These are phyloP conservation scores for Pocillopora meandrina DNA, from an alignment of 92 coral and sea anemone genomes.

Conservation along the genomic window DNA sequence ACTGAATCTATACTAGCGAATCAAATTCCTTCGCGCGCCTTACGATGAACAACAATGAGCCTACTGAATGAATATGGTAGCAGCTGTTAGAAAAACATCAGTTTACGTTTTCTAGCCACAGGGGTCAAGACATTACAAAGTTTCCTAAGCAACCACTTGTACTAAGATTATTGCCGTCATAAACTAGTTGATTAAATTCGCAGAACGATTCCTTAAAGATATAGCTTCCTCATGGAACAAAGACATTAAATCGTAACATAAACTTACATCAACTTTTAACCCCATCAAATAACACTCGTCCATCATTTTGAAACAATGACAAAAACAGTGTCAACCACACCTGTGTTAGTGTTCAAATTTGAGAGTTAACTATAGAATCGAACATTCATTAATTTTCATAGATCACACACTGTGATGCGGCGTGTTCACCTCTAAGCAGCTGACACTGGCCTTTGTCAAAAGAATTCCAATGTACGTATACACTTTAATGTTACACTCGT, in stretches of 20 bases:
- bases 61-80: not conserved
- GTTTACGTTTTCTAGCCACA: slow-evolving; percentile 7
- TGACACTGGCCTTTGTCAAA: slow-evolving; percentile 25
- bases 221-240: not conserved
- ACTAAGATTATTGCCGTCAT: not conserved
- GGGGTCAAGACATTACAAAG: slow-evolving; percentile 29
- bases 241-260: not conserved
- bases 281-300: not conserved
- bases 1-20: not conserved
- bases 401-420: slow-evolving; percentile 35
- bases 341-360: not conserved
- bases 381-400: slow-evolving; percentile 11
- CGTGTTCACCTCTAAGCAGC: slow-evolving; percentile 37
- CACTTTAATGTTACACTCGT: not conserved
- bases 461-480: slow-evolving; percentile 33
- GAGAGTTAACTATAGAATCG: not conserved
- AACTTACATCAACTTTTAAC: not conserved
- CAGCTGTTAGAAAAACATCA: not conserved
- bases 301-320: not conserved
- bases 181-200: not conserved
- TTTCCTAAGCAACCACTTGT: slow-evolving; percentile 32
- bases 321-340: not conserved
- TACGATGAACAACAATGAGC: not conserved
- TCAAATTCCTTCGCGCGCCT: slow-evolving; percentile 18
- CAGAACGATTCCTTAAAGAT: not conserved